Evolutionary conservation across 2,797 vertebrate species (phyloP).

Genomic region (Hoplostethus atlanticus): DNA sequence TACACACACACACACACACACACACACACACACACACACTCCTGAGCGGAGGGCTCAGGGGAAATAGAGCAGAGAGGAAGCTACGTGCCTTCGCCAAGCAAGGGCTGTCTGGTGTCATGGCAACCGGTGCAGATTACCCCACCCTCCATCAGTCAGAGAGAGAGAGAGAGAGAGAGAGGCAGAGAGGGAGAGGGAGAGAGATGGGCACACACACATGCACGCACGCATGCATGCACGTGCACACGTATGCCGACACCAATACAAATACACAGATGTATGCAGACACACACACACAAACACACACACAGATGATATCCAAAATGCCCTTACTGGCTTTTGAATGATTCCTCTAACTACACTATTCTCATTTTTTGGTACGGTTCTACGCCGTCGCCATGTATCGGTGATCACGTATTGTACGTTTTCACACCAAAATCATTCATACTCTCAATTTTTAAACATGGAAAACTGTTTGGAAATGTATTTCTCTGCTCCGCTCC

Average conservation of each 20-base stretch:
- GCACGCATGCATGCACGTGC: slow-evolving; percentile 4
- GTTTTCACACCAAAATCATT: too few species aligned
- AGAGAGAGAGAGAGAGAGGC: slow-evolving; percentile 60
- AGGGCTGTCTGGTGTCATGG: slow-evolving; percentile 95
- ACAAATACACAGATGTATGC: not conserved
- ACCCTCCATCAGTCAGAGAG: slow-evolving; percentile 85
- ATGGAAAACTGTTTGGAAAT: slow-evolving; percentile 2
- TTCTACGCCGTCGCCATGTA: too few species aligned
- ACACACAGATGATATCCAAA: not conserved
- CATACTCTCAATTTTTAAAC: not conserved
- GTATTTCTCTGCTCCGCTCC: not conserved
- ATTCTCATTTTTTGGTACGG: too few species aligned
- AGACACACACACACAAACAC: slow-evolving; percentile 5
- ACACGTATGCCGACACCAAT: too few species aligned
- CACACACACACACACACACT: slow-evolving; percentile 60
- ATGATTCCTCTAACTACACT: not conserved
- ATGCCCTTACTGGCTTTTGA: slow-evolving; percentile 13
- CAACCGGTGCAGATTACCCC: slow-evolving; percentile 92
- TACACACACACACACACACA: slow-evolving; percentile 60
- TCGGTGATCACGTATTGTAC: too few species aligned
- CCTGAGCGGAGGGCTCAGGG: slow-evolving; percentile 77
- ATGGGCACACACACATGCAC: slow-evolving; percentile 33
- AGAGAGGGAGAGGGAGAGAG: slow-evolving; percentile 55
- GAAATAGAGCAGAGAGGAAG: slow-evolving; percentile 89
- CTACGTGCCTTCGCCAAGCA: slow-evolving; percentile 90